Percentiles rank a stretch among this genome's conserved stretches.
Conservation (phyloP, 2,888 invertebrate genomes). For the Mylabris sibirica region DNA sequence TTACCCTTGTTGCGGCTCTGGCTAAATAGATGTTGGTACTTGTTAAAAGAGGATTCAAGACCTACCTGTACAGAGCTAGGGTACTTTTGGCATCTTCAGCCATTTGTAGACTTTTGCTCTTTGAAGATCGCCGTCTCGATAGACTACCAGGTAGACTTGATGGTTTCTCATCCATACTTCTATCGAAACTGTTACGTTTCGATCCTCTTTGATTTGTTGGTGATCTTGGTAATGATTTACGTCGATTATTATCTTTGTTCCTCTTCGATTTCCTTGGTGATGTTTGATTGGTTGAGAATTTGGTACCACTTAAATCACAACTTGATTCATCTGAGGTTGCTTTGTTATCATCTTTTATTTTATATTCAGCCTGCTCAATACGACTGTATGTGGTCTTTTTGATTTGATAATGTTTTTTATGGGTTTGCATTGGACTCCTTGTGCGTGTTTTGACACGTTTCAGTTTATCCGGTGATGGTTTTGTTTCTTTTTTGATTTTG, state of each 20-base stretch:
- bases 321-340: slow-evolving; percentile 62
- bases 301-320: slow-evolving; percentile 48
- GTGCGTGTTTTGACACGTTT: slow-evolving; percentile 58
- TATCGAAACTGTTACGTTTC: slow-evolving; percentile 47
- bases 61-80: slow-evolving; percentile 35
- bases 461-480: slow-evolving; percentile 52
- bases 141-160: slow-evolving; percentile 63
- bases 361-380: not conserved
- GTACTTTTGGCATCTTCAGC: slow-evolving; percentile 34
- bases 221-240: slow-evolving; percentile 70
- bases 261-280: slow-evolving; percentile 71
- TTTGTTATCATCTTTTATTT: slow-evolving; percentile 41
- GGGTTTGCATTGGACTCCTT: slow-evolving; percentile 56
- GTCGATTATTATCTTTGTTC: slow-evolving; percentile 70
- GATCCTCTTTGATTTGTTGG: slow-evolving; percentile 62
- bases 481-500: slow-evolving; percentile 38
- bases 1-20: too few species aligned
- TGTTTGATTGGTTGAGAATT: slow-evolving; percentile 44
- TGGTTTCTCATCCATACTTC: slow-evolving; percentile 51
- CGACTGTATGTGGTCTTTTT: slow-evolving; percentile 36
- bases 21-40: too few species aligned
- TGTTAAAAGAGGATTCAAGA: not conserved
- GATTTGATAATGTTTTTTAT: slow-evolving; percentile 51
- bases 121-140: slow-evolving; percentile 69
- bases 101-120: slow-evolving; percentile 61